Evolutionary conservation across 35 echinoderm and acorn worm species (phyloP), one percentile per base, ranked within the genome.

Genomic region (Heliocidaris tuberculata): DNA sequence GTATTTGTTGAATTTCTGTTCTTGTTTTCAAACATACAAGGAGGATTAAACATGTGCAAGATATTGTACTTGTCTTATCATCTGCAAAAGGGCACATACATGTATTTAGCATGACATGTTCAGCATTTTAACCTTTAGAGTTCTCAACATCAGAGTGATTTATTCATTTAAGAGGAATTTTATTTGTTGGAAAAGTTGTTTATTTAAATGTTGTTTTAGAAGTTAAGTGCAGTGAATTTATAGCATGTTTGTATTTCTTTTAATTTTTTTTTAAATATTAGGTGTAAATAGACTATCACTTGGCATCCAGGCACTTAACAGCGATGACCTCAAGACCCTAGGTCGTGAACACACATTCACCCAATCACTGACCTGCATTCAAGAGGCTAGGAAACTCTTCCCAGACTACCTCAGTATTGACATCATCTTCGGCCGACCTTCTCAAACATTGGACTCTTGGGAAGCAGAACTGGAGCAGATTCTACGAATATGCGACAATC

Each of bases 221-320:
- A 42, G 35, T 42, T 42, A 42, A 42, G 35, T 42, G 35, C 35
- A 42, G 35, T 42, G 35, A 42, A 42, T 42, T 42, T 42, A 42
- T 42, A 42, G 35, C 35, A 42, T 42, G 35, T 42, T 89, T 42
- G 32, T 16, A 89, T 89, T 89, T 32, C 19, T 89, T 19, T 48
- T 32, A 42, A 47, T 31, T 47, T 89, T 31, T 29, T 19, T 85
- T 85, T 85, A 16, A 52, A n/a, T n/a, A n/a, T 16, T 47, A 98
- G 96, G 97, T 49, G 92, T 99, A 17, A 99, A 99, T 86, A 96
- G 98, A 92, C 85, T 99, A 50, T 99, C 98, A 48, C 71, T 99
- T 48, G 98, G 98, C 10, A 86, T 99, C 31, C 97, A 99, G 61
- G 95, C 94, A 32, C 86, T 99, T 21, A 95, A 97, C 49, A 71